Evolutionary conservation across 1,140 invertebrate species (phyloP), one percentile per base, ranked within the genome.

Genomic region (Akabosia matsudoensis): DNA sequence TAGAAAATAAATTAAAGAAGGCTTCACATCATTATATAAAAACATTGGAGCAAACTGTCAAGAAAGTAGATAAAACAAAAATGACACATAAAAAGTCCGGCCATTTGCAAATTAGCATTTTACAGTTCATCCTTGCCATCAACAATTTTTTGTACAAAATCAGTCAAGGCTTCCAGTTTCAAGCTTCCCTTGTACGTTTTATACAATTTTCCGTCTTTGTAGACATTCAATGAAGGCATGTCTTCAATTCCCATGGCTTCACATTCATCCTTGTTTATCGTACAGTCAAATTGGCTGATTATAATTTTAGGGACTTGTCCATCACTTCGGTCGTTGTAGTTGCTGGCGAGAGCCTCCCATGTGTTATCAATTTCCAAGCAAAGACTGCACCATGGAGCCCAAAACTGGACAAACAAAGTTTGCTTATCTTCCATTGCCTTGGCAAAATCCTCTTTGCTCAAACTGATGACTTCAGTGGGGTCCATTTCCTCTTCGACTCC

Each of bases 201-300:
- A n/a, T 74, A 73, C 18, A 77, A 30, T 30, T 74, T 70, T 26
- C 79, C 75, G 56, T 78, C 33, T 30, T 74, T 70, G 51, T 78
- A 79, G 26, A 67, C 37, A 75, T 75, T 80, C 73, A 76, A 70
- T 37, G 78, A 78, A 13, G 79, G 79, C 14, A 79, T 74, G 28
- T 81, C 79, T 18, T 79, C 74, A 45, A 79, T 71, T 82, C 90
- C 87, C 83, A 91, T 86, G 52, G 90, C 85, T 73, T 86, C 87
- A 83, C 92, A 93, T 10, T 92, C 84, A n/a, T 87, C 83, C 79
- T 88, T 88, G 80, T 87, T 89, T 0, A 82, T 83, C 0, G 90
- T 91, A 82, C 91, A 93, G 82, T 92, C 91, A 10, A 92, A 88
- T 84, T 92, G 89, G 1, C 88, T 88, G 75, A 92, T 91, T 86